Percentiles rank a stretch among this genome's conserved stretches.
These are phyloP conservation scores for Danionella cerebrum DNA, from an alignment of 2,113 vertebrate genomes.

Conservation along the genomic window DNA sequence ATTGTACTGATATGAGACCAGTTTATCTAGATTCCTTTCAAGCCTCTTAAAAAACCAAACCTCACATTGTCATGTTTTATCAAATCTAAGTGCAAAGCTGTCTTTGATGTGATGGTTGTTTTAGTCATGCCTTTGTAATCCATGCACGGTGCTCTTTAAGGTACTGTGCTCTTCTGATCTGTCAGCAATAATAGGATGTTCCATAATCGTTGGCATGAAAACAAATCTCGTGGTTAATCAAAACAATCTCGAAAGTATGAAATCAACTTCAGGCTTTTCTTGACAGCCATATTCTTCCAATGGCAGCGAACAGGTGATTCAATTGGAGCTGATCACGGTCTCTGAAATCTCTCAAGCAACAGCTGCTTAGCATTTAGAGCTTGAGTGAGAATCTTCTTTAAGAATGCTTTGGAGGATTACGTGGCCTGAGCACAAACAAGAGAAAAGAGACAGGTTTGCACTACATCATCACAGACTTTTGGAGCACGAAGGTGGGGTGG, in stretches of 20 bases:
- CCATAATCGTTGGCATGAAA: conserved; percentile 35
- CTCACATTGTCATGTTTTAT: conserved; percentile 61
- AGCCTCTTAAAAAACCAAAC: conserved; percentile 58
- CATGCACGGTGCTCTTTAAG: conserved; percentile 45
- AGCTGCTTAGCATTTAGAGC: conserved; percentile 64
- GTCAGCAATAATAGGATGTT: conserved; percentile 42
- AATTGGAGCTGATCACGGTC: conserved; percentile 45
- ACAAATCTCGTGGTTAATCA: conserved; percentile 40
- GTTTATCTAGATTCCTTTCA: conserved; percentile 51
- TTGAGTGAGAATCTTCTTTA: conserved; percentile 57
- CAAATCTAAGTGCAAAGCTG: conserved; percentile 49
- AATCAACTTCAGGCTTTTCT: not conserved
- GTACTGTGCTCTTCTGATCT: conserved; percentile 42
- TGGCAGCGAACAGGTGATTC: conserved; percentile 42
- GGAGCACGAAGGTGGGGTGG: conserved; percentile 31
- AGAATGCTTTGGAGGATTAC: conserved; percentile 49
- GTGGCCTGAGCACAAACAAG: conserved; percentile 48
- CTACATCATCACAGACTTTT: conserved; percentile 30
- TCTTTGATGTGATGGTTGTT: conserved; percentile 60
- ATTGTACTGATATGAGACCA: conserved; percentile 49
- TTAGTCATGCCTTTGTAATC: conserved; percentile 57
- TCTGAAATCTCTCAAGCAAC: conserved; percentile 59
- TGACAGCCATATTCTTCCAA: conserved; percentile 37
- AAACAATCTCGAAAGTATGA: conserved; percentile 29
- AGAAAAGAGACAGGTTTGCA: conserved; percentile 39